Base-by-base conservation (phyloP, 2,113 vertebrate species). In the Ploceus nigricollis region DNA sequence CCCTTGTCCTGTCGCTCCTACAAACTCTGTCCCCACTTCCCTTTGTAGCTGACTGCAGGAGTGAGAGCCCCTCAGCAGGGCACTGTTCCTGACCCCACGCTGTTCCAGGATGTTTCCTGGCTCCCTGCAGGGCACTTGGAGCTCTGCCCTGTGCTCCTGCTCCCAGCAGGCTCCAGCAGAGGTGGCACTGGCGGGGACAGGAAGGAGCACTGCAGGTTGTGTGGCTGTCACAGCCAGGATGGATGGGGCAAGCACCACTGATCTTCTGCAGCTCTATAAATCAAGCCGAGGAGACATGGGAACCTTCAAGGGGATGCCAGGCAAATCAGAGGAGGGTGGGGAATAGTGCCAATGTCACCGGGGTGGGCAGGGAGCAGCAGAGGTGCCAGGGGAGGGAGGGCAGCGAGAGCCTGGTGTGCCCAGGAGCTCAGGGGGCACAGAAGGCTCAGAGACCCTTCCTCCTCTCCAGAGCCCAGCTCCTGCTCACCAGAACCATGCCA, bases 51-150 rank as follows among this genome's bases (percentile, higher is more conserved):
- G n/a, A 4, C n/a, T 40, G 25, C 57, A 35, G 57, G 33, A 64
- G 16, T 0, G 5, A 4, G 18, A 71, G 15, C 45, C 50, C 57
- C 39, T 27, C 24, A 2, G 1, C 70, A 35, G 44, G 20, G 28
- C 22, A 2, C 21, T 30, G 51, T n/a, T 11, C 1, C 2, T 1
- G 5, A 15, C 6, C 19, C 58, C 64, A 7, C 0, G 0, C 60
- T 23, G 28, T 13, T 3, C 60, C 60, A 15, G 83, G 3, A 12
- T 4, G 37, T 47, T 33, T 22, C 51, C 68, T 37, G 58, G 44
- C 20, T 50, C 40, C 24, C 2, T 4, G 28, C 35, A 33, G 65
- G 15, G 27, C 3, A 7, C 2, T 1, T 31, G 63, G 54, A 23
- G 61, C 40, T 47, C 30, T 56, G 37, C 1, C 35, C 23, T 8